Percentiles rank a stretch among this genome's conserved stretches.
Evolutionary conservation across 2,888 invertebrate genomes (phyloP).

Genomic region (Machimus atricapillus): DNA sequence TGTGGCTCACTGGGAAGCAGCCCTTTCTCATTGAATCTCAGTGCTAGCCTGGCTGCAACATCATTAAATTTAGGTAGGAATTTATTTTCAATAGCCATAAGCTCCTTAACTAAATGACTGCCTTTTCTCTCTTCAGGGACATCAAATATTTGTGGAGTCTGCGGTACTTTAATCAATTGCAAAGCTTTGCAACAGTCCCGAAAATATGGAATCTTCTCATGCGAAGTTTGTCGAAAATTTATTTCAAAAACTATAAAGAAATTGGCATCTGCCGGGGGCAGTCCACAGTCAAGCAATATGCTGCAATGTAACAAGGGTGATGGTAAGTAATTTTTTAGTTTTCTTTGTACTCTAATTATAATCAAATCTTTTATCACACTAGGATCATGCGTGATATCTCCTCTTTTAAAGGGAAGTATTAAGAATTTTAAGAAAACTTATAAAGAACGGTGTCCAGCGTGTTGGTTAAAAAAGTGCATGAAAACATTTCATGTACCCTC

Average conservation of each 20-base stretch:
- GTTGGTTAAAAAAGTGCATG: conserved; percentile 86
- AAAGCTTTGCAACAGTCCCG: conserved; percentile 80
- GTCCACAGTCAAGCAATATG: conserved; percentile 63
- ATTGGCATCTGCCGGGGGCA: conserved; percentile 44
- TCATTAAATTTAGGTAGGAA: conserved; percentile 14
- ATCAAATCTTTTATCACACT: conserved; percentile 45
- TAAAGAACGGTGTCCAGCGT: conserved; percentile 81
- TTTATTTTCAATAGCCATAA: not conserved
- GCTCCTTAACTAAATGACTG: not conserved
- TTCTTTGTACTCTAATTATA: not conserved
- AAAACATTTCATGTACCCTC: conserved; percentile 80
- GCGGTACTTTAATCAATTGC: conserved; percentile 78
- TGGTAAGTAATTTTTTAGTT: conserved; percentile 51
- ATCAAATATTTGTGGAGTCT: conserved; percentile 79
- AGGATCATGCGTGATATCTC: conserved; percentile 77
- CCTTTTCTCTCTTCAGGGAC: conserved; percentile 55
- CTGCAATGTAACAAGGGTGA: conserved; percentile 67
- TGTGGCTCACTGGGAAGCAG: conserved; percentile 56
- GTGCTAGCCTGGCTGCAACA: conserved; percentile 26
- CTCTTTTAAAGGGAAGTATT: conserved; percentile 72
- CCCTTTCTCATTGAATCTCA: conserved; percentile 48
- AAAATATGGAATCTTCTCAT: conserved; percentile 84
- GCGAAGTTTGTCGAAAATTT: conserved; percentile 86
- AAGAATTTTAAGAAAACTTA: conserved; percentile 68
- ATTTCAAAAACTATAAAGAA: conserved; percentile 82